Evolutionary conservation across 2,888 invertebrate genomes (phyloP), one percentile per base, ranked within the genome.

Genomic region (Gasteruption jaculator): DNA sequence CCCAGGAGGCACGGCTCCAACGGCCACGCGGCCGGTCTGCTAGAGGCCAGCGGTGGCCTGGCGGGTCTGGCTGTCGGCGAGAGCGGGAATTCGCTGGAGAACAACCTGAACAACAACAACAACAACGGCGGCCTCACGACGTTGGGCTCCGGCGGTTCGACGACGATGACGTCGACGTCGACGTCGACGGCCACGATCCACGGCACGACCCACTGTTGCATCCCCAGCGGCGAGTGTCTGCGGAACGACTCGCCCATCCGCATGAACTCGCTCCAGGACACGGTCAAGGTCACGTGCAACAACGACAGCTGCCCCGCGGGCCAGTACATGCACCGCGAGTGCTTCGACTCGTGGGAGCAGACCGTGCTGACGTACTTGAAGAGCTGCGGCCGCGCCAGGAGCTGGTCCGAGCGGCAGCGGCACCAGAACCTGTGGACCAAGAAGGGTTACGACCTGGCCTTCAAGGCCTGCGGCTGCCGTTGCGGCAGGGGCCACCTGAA

Each of bases 381-480:
- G 71, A 86, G 89, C 22, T 91, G 91, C 73, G 92, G 93, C 35
- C 76, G 94, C 22, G 93, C 94, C 3, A 78, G 94, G 15, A 90
- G 89, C 53, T 95, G 95, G 95, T 92, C 92, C 24, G 94, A 95
- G 69, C 80, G 92, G 43, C 95, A 95, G 71, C 80, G 94, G 19
- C 83, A 86, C 59, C 94, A 95, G 74, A 95, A 95, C 73, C 74
- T 96, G 44, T 96, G 96, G 96, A 93, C 94, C 41, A 95, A 95
- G 73, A 94, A 94, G 72, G 95, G 95, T 38, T 95, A 95, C 75
- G 95, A 96, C 73, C 73, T 95, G 68, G 93, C 93, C 5, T 94
- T 87, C 73, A 94, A 93, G 63, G 92, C 91, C 5, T 96, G 95
- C 75, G 88, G 87, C 26, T 96, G 96, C 74, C 86, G 86, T 50